Base-by-base conservation (phyloP, 2,888 invertebrate species). In the Trachelus stipa region DNA sequence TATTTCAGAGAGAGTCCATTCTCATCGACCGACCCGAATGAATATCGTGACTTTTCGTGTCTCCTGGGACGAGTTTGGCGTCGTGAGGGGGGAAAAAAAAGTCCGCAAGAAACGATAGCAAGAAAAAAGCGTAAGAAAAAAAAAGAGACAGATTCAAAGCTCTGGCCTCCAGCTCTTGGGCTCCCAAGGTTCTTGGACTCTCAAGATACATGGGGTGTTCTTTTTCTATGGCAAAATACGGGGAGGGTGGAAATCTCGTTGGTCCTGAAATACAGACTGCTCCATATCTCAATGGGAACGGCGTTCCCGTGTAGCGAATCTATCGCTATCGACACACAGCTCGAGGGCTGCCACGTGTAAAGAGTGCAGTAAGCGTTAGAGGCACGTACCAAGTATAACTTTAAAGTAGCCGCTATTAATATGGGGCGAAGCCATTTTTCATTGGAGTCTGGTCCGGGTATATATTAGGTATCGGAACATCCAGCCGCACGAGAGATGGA, bases 391-490 rank as follows among this genome's bases (percentile, higher is more conserved):
- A 80, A 82, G 83, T 85, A 85, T 84, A 87, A 86, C 83, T 85
- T 83, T 82, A 83, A 86, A 87, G 84, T 85, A 82, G 85, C 81
- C 81, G 79, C 85, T 87, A 86, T 87, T 87, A 86, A 87, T 87
- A 81, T 77, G 77, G 74, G 82, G 81, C 74, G 76, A 81, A 80
- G 80, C 80, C 83, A 84, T 84, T 87, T 86, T 87, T 87, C 87
- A 83, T 79, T 79, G 80, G 83, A 81, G 80, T 15, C 15, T 15
- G 40, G 15, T 15, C 15, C 40, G 40, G 40, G 40, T 40, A 40
- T 15, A 40, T 40, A 15, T 15, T 15, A 4, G 0, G 4, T 40
- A 40, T 15, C 40, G 4, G 15, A 15, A 15, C 40, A 6, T 40
- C 40, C 40, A 40, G 40, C 15, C 12, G 4, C 15, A 40, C 15